Conservation (phyloP, 37 sponge, comb jelly and placozoan species). For the Bolinopsis microptera region DNA sequence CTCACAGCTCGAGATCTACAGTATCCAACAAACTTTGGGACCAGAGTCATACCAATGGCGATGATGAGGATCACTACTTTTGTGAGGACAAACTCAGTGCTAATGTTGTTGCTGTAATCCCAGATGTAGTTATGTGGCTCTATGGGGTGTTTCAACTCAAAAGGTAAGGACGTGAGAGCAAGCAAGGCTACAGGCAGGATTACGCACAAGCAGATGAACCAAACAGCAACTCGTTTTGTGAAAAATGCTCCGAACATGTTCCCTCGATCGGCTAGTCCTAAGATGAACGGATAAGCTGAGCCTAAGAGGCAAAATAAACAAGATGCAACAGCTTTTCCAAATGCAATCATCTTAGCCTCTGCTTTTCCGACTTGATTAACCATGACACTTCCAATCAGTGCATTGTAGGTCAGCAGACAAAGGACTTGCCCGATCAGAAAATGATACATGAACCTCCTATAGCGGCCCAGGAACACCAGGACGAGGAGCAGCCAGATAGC, state of each 20-base stretch:
- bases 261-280: background rate
- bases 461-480: background rate
- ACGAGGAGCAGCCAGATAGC: slow-evolving; percentile 43
- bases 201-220: background rate
- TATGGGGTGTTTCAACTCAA: background rate
- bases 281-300: background rate
- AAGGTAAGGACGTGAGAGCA: background rate
- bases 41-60: background rate
- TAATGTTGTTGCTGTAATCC: slow-evolving; percentile 13
- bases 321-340: slow-evolving; percentile 11
- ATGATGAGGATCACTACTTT: background rate
- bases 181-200: background rate
- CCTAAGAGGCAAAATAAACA: slow-evolving; percentile 2
- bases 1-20: background rate
- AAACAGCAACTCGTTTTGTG: background rate
- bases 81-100: background rate
- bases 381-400: background rate
- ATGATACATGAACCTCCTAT: background rate
- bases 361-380: background rate
- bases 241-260: background rate
- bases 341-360: background rate
- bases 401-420: background rate
- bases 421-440: background rate
- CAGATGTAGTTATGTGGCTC: background rate
- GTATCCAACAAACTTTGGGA: slow-evolving; percentile 11